Conservation (phyloP, 2,797 vertebrate genomes). For the Chelon labrosus region DNA sequence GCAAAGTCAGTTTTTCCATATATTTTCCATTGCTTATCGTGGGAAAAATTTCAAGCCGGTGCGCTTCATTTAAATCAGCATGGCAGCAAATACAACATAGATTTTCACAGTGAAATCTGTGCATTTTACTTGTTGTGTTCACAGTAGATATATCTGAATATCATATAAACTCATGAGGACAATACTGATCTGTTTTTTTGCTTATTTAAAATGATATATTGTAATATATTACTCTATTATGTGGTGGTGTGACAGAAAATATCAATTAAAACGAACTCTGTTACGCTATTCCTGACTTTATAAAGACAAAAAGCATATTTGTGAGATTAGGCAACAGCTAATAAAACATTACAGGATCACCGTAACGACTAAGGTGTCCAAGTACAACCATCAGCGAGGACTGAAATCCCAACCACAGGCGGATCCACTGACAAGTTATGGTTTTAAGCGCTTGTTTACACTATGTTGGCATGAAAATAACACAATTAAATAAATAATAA, state of each 20-base stretch:
- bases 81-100: constrained; percentile 9
- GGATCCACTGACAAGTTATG: constrained; percentile 35
- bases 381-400: constrained; percentile 19
- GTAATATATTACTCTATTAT: constrained; percentile 12
- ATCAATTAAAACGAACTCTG: not conserved
- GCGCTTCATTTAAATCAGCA: constrained; percentile 2
- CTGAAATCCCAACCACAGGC: constrained; percentile 22
- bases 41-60: constrained; percentile 4
- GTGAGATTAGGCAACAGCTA: not conserved
- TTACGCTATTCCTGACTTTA: not conserved
- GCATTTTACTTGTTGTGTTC: constrained; percentile 3
- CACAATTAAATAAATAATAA: not conserved
- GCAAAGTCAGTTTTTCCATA: not conserved
- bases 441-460: constrained; percentile 49
- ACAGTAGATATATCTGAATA: not conserved
- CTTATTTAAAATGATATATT: constrained; percentile 16
- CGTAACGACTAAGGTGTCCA: constrained; percentile 22
- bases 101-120: not conserved
- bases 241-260: not conserved
- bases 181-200: constrained; percentile 1
- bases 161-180: constrained; percentile 18
- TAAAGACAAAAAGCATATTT: constrained; percentile 13
- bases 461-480: constrained; percentile 1
- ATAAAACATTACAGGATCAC: constrained; percentile 22
- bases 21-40: not conserved